phyloP scores from a whole-genome alignment of 2,113 vertebrate species.

The Empidonax alnorum region DNA sequence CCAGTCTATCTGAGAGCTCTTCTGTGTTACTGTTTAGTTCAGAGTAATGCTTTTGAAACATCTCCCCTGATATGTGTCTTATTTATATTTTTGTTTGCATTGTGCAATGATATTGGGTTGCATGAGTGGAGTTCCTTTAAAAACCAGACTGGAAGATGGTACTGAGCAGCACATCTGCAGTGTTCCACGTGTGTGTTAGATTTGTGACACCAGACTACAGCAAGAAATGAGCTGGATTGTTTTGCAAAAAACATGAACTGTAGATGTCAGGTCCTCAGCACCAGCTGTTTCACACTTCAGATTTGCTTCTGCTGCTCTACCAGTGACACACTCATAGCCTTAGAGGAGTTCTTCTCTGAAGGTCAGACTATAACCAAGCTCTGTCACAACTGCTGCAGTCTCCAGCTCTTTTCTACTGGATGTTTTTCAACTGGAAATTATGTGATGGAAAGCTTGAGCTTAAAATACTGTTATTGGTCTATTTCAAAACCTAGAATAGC shows the following conservation, averaged over 20 bases:
- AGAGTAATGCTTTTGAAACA: not conserved
- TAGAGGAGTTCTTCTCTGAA: not conserved
- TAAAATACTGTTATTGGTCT: not conserved
- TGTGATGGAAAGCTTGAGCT: not conserved
- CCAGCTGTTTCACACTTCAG: not conserved
- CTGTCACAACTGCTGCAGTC: not conserved
- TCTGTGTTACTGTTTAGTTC: not conserved
- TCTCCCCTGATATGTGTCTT: not conserved
- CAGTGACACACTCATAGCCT: not conserved
- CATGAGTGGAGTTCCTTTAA: not conserved
- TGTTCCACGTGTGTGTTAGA: not conserved
- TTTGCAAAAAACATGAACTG: not conserved
- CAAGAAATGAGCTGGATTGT: not conserved
- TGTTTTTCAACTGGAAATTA: not conserved
- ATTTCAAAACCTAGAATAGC: not conserved
- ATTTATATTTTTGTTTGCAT: not conserved
- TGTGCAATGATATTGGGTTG: not conserved
- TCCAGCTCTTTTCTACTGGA: not conserved
- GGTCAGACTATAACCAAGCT: accelerated
- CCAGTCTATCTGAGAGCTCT: not conserved
- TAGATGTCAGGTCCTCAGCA: not conserved
- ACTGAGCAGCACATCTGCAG: not conserved
- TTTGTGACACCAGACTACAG: not conserved
- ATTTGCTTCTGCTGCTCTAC: not conserved
- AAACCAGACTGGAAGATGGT: not conserved